phyloP scores from a whole-genome alignment of 2,113 vertebrate genomes.

The Platycercus adscitus region DNA sequence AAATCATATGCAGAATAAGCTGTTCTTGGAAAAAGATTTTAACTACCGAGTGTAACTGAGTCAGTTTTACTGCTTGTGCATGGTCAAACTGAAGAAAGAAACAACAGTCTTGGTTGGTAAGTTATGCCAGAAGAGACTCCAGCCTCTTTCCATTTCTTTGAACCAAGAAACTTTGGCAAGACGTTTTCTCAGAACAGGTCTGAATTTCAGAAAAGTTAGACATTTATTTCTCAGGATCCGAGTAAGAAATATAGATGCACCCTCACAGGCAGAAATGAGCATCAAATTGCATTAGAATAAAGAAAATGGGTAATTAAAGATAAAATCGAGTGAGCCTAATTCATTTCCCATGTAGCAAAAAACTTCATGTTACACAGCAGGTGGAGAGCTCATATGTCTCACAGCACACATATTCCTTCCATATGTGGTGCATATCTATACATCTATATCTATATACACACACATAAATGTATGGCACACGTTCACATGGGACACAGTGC shows the following conservation, averaged over 20 bases:
- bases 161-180: not conserved
- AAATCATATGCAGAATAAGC: not conserved
- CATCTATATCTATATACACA: accelerated
- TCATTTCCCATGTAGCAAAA: not conserved
- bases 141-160: not conserved
- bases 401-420: not conserved
- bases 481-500: not conserved
- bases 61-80: not conserved
- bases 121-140: not conserved
- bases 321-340: not conserved
- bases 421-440: not conserved
- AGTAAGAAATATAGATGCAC: not conserved
- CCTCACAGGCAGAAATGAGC: not conserved
- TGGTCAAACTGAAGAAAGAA: not conserved
- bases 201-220: not conserved
- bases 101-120: not conserved
- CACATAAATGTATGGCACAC: not conserved
- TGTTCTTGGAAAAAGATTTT: not conserved
- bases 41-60: not conserved
- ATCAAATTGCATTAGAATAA: not conserved
- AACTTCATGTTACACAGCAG: not conserved
- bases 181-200: not conserved
- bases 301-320: not conserved
- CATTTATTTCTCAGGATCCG: not conserved
- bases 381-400: not conserved